Percentiles rank a stretch among this genome's conserved stretches.
Evolutionary conservation across 1,140 invertebrate genomes (phyloP).

Genomic region (Lethrus apterus): DNA sequence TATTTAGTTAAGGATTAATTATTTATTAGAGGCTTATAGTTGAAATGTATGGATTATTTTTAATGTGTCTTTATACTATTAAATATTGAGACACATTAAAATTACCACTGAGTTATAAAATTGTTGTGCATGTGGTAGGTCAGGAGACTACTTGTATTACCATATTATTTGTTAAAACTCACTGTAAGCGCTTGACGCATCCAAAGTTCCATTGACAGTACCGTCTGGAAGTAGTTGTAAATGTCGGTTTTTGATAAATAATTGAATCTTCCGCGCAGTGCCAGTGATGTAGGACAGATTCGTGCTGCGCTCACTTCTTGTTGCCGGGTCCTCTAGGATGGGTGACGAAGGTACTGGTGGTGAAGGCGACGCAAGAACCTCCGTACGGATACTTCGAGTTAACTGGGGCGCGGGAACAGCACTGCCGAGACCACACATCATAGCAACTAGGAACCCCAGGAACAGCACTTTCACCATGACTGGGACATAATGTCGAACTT

Average conservation of each 20-base stretch:
- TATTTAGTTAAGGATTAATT: too few relatives aligned
- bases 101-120: neutral
- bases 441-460: constrained; percentile 38
- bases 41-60: too few relatives aligned
- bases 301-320: constrained; percentile 57
- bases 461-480: constrained; percentile 42
- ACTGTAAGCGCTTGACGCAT: constrained; percentile 72
- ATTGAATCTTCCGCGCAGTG: constrained; percentile 66
- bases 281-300: constrained; percentile 67
- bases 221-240: constrained; percentile 71
- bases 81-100: too few relatives aligned
- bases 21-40: too few relatives aligned
- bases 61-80: too few relatives aligned
- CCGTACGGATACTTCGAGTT: constrained; percentile 13
- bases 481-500: constrained; percentile 40
- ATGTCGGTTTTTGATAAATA: constrained; percentile 72
- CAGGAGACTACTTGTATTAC: neutral
- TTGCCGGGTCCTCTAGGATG: constrained; percentile 33
- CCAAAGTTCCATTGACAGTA: constrained; percentile 68
- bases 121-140: constrained; percentile 11
- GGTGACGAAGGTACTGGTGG: constrained; percentile 18
- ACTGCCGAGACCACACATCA: constrained; percentile 36
- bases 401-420: constrained; percentile 30
- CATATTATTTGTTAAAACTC: constrained; percentile 44
- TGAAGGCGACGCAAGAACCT: constrained; percentile 9